Evolutionary conservation across 2,113 vertebrate genomes (phyloP), one percentile per base, ranked within the genome.

Genomic region (Epinephelus fuscoguttatus): DNA sequence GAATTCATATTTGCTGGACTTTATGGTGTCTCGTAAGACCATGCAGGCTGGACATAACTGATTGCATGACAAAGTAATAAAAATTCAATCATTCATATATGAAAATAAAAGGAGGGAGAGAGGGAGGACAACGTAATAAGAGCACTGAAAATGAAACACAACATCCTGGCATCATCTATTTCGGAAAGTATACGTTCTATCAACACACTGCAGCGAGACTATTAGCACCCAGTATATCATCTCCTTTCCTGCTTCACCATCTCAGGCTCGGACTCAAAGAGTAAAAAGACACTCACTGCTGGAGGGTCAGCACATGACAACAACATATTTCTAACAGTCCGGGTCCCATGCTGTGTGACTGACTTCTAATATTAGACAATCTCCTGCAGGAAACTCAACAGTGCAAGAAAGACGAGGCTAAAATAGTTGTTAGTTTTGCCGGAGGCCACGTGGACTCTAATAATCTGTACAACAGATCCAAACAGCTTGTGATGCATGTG

Each of bases 321-420:
- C 55, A 53, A 71, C 64, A 66, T 50, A 37, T 25, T 70, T 68
- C 47, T 70, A 64, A 80, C 59, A 69, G 18, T 45, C 27, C 12
- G 33, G 21, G 71, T 68, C 75, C 4, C 75, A 77, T 84, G 80
- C 60, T 33, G 52, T 13, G 55, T 8, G 0, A 71, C 76, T 81
- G 82, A 74, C 71, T 80, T 49, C 83, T 76, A 82, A 78, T 50
- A 73, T 82, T 88, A 85, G 59, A 75, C 57, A 57, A 45, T 12
- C 47, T 79, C 33, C 84, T 77, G 71, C 42, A 67, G 70, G 68
- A 30, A 67, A 25, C 49, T 52, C 19, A 13, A 17, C 40, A 21
- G 14, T 10, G 15, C 25, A 0, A 27, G 2, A 25, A 4, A 45
- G 6, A 33, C 18, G 4, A 9, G 6, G 67, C 19, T 12, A 61